Evolutionary conservation across 1,140 invertebrate genomes (phyloP).

Genomic region (Drosophila willistoni): DNA sequence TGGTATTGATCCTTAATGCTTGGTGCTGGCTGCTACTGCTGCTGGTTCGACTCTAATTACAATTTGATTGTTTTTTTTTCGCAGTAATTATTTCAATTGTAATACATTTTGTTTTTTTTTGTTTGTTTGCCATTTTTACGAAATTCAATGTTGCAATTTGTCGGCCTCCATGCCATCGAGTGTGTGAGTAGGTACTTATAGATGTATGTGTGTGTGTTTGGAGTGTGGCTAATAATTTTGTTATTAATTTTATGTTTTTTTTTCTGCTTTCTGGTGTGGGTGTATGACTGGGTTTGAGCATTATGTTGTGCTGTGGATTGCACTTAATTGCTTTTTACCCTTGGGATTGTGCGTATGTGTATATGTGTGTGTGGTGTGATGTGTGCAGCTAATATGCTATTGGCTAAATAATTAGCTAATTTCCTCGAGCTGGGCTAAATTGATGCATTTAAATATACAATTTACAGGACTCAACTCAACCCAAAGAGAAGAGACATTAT

Average conservation of each 20-base stretch:
- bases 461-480: conserved; percentile 20
- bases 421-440: conserved; percentile 26
- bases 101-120: conserved; percentile 60
- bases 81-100: conserved; percentile 78
- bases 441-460: conserved; percentile 12
- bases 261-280: conserved; percentile 30
- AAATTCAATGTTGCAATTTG: conserved; percentile 70
- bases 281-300: neutral
- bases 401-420: conserved; percentile 25
- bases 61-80: conserved; percentile 75
- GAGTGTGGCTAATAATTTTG: conserved; percentile 54
- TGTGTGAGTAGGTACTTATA: neutral
- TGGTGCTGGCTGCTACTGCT: neutral
- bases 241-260: conserved; percentile 58
- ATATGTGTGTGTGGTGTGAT: conserved; percentile 9
- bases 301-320: conserved; percentile 3
- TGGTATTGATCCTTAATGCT: conserved; percentile 1
- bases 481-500: too few species aligned
- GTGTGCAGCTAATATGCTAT: too few species aligned
- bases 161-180: conserved; percentile 9
- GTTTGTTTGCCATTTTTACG: conserved; percentile 52
- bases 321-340: conserved; percentile 47
- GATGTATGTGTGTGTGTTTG: conserved; percentile 5
- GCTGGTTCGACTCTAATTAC: conserved; percentile 61
- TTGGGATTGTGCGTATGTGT: conserved; percentile 27